Evolutionary conservation across 2,888 invertebrate genomes (phyloP), one percentile per base, ranked within the genome.

Genomic region (Sphaeridia pumilis): DNA sequence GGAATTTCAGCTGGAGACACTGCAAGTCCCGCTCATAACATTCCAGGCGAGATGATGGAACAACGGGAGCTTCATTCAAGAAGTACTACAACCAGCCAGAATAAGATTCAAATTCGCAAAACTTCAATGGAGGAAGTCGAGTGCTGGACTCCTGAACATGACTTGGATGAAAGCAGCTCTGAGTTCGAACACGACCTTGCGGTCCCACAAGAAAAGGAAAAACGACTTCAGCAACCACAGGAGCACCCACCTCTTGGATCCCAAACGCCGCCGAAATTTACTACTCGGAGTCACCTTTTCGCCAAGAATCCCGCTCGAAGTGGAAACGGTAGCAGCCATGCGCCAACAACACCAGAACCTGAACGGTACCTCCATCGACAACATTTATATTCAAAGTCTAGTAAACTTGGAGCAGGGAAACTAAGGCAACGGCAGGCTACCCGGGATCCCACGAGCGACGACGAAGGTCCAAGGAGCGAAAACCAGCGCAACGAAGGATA

Each of bases 71-170:
- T 48, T 43, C 41, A 54, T 50, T 49, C 52, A 51, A 48, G 49
- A 51, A 31, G 58, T 45, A 2, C 46, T 31, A 44, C 42, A 49
- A 28, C 25, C 43, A 34, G 47, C 46, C 38, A 49, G 28, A 22
- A 50, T 20, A 4, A 48, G 27, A 14, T 38, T 49, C 36, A 35
- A 45, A 31, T 41, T 12, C 20, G 4, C 7, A 46, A 52, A 41
- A 46, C 21, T 52, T 5, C 38, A 5, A 20, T 21, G 34, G 48
- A 20, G 31, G 38, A 21, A 21, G 54, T 38, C 27, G 41, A 74
- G 81, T 64, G 63, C 0, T 88, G 87, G 88, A 87, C 87, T 0
- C 87, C 88, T 0, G 85, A 87, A 66, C 87, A 87, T 68, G 88
- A 88, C 69, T 75, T 88, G n/a, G 81, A 78, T 34, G 83, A 81